phyloP scores from a whole-genome alignment of 2,888 invertebrate species.

The Epsilonema sp. region DNA sequence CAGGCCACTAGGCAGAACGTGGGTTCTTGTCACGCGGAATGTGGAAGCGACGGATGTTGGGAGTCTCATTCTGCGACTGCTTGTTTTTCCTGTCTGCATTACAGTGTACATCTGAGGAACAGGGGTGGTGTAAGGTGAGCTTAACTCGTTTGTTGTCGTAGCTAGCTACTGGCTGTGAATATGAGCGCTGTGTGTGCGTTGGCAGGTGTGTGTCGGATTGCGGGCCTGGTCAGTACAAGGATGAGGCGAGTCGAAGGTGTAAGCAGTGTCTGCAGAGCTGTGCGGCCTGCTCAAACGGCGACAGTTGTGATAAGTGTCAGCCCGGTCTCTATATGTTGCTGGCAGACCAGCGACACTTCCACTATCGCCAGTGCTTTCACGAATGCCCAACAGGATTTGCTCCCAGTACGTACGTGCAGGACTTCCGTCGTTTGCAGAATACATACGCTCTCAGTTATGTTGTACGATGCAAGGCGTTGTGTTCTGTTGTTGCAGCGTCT shows the following conservation, averaged over 20 bases:
- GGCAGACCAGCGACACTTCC: slow-evolving; percentile 13
- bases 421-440: background rate
- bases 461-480: too few relatives aligned
- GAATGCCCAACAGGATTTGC: slow-evolving; percentile 16
- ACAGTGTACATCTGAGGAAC: slow-evolving; percentile 20
- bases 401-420: background rate
- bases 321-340: slow-evolving; percentile 19
- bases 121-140: slow-evolving; percentile 23
- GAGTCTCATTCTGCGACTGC: slow-evolving; percentile 12
- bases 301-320: slow-evolving; percentile 24
- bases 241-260: background rate
- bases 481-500: too few relatives aligned
- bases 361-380: slow-evolving; percentile 26
- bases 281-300: slow-evolving; percentile 20
- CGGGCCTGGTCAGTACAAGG: background rate
- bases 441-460: background rate
- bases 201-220: slow-evolving; percentile 6
- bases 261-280: slow-evolving; percentile 21
- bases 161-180: too few relatives aligned
- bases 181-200: too few relatives aligned
- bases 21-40: slow-evolving; percentile 4
- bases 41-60: slow-evolving; percentile 6
- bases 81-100: slow-evolving; percentile 23
- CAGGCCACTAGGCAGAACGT: too few relatives aligned
- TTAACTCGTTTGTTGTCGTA: too few relatives aligned